Evolutionary conservation across 1,140 invertebrate genomes (phyloP), one percentile per base, ranked within the genome.

Genomic region (Vanessa tameamea): DNA sequence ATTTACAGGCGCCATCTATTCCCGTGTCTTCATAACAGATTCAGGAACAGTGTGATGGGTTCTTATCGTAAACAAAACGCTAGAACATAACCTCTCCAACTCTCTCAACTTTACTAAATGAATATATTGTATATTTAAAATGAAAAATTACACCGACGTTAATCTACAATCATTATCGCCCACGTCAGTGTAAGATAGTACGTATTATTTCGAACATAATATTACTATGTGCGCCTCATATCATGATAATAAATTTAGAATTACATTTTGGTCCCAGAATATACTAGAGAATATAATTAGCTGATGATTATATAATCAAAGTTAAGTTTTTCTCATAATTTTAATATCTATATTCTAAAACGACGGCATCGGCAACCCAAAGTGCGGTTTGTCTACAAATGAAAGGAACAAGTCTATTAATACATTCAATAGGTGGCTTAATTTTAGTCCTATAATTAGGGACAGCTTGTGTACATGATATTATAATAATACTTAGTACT

Each of bases 371-470:
- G 13, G 26, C 57, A 26, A 11, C 12, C 20, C 20, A 43, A 69
- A 57, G 66, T 69, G 72, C 51, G 64, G 72, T 77, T 77, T 77
- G 73, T 72, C 55, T 76, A 77, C 67, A 72, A 71, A 79, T 78
- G 79, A 80, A 82, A 85, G 83, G 87, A 87, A 86, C 78, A 65
- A 72, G 69, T 86, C 88, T 90, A 90, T 90, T 90, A 89, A 80
- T 90, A 90, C 87, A 86, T 82, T 68, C 70, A 72, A 80, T 83
- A 78, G 83, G 81, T 89, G 80, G 83, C 81, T 88, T 89, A 88
- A 88, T 88, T 92, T 89, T 83, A 82, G 85, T 82, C 83, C 81
- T 83, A 81, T 81, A 74, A 77, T 77, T 75, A 81, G 73, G 72
- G 65, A 75, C 71, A 67, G 48, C 16, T 20, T 51, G 26, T 64